Percentiles rank a stretch among this genome's conserved stretches.
Conservation (phyloP, 2,888 invertebrate genomes). For the Drosophila aldrichi region DNA sequence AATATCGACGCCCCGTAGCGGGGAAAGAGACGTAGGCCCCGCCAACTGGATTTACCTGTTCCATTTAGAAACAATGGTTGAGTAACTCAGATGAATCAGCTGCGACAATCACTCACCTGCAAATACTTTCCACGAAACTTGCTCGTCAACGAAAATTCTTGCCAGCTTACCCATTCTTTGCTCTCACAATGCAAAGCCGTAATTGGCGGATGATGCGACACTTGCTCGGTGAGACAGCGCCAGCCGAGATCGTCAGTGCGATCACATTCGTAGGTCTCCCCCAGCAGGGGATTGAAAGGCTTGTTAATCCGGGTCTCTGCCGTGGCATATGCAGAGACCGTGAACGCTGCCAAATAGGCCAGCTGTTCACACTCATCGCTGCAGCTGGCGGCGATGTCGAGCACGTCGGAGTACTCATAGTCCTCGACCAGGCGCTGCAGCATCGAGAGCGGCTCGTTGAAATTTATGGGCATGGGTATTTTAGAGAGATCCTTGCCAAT, state of each 20-base stretch:
- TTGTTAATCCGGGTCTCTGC: constrained; percentile 95
- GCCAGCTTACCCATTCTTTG: constrained; percentile 96
- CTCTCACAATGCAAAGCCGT: constrained; percentile 98
- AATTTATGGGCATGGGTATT: constrained; percentile 99
- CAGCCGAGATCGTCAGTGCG: constrained; percentile 97
- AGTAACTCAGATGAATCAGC: constrained; percentile 12
- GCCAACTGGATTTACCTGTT: constrained; percentile 88
- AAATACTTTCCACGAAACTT: constrained; percentile 99
- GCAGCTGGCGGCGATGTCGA: constrained; percentile 95
- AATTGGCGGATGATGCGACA: constrained; percentile 99
- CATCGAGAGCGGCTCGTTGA: constrained; percentile 99
- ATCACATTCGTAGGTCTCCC: constrained; percentile 99
- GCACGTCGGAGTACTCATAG: constrained; percentile 96
- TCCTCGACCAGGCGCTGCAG: constrained; percentile 98
- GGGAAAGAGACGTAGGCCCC: constrained; percentile 90
- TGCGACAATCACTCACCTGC: constrained; percentile 87
- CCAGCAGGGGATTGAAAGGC: constrained; percentile 98
- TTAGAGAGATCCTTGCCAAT: constrained; percentile 99
- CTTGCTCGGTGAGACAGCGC: constrained; percentile 97
- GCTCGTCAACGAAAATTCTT: constrained; percentile 99
- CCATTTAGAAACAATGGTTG: background rate
- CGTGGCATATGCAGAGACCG: constrained; percentile 96
- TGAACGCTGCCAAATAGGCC: constrained; percentile 98
- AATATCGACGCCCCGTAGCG: constrained; percentile 92
- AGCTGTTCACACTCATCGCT: constrained; percentile 96